Evolutionary conservation across 2,888 invertebrate species (phyloP).

Genomic region (Lithophane leautieri): DNA sequence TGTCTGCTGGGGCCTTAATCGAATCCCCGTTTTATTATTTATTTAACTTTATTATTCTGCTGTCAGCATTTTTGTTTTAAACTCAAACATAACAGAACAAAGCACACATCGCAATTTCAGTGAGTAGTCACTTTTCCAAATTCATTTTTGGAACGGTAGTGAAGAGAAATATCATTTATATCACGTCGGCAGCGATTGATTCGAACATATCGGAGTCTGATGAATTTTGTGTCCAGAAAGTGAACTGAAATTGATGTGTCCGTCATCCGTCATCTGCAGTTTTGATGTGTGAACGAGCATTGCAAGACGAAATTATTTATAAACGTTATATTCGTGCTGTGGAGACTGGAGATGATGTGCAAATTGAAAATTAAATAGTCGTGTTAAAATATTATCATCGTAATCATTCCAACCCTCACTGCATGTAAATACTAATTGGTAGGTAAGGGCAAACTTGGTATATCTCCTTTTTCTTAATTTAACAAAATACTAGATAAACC

Average conservation of each 20-base stretch:
- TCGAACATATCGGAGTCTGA: background rate
- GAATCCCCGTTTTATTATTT: background rate
- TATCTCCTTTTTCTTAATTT: background rate
- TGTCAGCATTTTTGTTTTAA: background rate
- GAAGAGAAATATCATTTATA: background rate
- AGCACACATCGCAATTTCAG: no score
- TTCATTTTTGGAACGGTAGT: background rate
- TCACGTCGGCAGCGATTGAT: background rate
- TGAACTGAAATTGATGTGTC: conserved; percentile 48
- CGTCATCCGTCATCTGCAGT: conserved; percentile 40
- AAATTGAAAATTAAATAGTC: background rate
- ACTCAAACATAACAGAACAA: background rate
- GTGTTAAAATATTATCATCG: background rate
- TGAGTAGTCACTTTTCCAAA: background rate
- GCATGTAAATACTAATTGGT: background rate
- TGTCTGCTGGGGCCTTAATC: no score
- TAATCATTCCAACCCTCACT: background rate
- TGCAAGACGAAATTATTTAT: conserved; percentile 2
- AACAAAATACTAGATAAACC: conserved; percentile 41
- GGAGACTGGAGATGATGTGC: background rate
- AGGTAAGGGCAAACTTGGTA: background rate
- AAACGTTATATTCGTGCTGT: background rate
- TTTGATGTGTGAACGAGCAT: conserved; percentile 11
- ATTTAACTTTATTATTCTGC: background rate
- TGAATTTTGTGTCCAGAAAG: conserved; percentile 28